Conservation (phyloP, 37 sponge, comb jelly and placozoan species). For the Spongilla lacustris region DNA sequence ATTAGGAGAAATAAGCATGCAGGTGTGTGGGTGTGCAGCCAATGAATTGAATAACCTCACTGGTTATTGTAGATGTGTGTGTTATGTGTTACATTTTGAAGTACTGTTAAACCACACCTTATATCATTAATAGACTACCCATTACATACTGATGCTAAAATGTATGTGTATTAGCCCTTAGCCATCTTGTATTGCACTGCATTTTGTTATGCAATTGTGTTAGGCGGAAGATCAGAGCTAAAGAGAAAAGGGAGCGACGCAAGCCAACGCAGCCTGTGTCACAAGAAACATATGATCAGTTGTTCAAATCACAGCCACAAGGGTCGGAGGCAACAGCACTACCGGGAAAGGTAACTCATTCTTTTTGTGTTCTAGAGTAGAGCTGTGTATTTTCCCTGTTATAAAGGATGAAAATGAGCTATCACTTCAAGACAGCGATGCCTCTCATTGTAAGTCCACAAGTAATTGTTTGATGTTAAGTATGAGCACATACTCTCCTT, state of each 20-base stretch:
- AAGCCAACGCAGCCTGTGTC: conserved; percentile 73
- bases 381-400: not conserved
- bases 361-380: not conserved
- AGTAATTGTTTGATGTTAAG: not conserved
- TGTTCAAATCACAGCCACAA: not conserved
- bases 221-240: conserved; percentile 55
- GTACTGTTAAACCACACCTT: too few species aligned
- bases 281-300: conserved; percentile 34
- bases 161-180: too few species aligned
- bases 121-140: too few species aligned
- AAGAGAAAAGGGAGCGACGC: conserved; percentile 43
- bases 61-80: too few species aligned
- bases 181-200: too few species aligned
- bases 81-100: too few species aligned
- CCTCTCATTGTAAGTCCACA: not conserved
- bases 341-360: not conserved
- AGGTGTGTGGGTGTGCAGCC: not conserved
- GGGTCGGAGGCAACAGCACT: not conserved
- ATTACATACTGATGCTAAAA: too few species aligned
- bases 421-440: not conserved
- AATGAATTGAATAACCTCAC: too few species aligned
- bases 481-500: not conserved
- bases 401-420: not conserved
- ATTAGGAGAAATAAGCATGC: too few species aligned
- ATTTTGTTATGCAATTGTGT: too few species aligned